Evolutionary conservation across 1,140 invertebrate genomes (phyloP).

Genomic region (Arion vulgaris): DNA sequence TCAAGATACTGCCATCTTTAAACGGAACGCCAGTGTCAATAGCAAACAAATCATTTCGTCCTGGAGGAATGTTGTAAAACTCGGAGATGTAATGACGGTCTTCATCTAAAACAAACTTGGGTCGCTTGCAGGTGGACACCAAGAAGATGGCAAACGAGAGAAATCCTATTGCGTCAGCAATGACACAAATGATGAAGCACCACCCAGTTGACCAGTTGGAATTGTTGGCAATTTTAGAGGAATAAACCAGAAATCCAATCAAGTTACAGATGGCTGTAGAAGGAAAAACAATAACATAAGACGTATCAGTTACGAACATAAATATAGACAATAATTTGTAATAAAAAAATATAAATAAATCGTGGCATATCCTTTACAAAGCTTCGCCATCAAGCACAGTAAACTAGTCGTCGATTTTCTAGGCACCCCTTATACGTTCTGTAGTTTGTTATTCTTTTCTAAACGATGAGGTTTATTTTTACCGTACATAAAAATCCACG

Average conservation of each 20-base stretch:
- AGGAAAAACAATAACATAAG: too few relatives aligned
- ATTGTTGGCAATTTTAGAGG: conserved; percentile 47
- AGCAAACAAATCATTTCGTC: conserved; percentile 52
- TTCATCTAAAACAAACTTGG: conserved; percentile 42
- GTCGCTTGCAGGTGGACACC: conserved; percentile 53
- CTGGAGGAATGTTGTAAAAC: conserved; percentile 53
- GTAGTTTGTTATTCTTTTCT: too few relatives aligned
- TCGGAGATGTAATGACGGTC: conserved; percentile 47
- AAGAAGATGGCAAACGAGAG: conserved; percentile 60
- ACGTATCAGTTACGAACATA: too few relatives aligned
- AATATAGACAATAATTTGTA: too few relatives aligned
- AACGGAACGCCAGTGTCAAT: conserved; percentile 39
- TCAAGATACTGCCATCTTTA: conserved; percentile 21
- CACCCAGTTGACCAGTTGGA: conserved; percentile 51
- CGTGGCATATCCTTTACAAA: too few relatives aligned
- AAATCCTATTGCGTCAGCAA: conserved; percentile 52
- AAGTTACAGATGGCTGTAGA: conserved; percentile 55
- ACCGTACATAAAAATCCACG: too few relatives aligned
- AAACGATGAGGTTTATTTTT: too few relatives aligned
- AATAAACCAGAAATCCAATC: conserved; percentile 56
- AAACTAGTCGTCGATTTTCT: too few relatives aligned
- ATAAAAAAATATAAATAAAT: too few relatives aligned
- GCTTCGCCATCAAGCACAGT: too few relatives aligned
- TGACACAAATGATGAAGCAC: conserved; percentile 59
- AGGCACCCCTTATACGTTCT: too few relatives aligned